phyloP scores from a whole-genome alignment of 1,140 invertebrate genomes.

The Heliconius himera region DNA sequence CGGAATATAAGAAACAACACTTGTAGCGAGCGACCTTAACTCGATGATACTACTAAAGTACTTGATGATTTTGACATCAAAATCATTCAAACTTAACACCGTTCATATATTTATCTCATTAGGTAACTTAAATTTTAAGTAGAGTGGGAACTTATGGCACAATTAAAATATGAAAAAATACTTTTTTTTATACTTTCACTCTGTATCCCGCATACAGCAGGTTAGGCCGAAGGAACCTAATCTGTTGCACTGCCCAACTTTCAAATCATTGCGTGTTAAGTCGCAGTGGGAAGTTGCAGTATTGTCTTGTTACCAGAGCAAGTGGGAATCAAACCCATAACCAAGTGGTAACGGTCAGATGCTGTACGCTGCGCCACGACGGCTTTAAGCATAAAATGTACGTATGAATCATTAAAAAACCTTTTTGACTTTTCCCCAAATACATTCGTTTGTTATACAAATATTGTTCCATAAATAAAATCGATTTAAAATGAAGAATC shows the following conservation, averaged over 20 bases:
- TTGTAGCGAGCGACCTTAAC: background rate
- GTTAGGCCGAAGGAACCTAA: too few species aligned
- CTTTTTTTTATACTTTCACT: background rate
- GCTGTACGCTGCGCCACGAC: background rate
- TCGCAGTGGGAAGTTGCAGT: background rate
- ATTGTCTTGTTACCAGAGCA: background rate
- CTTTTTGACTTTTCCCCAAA: background rate
- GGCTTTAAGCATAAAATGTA: background rate
- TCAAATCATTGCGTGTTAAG: background rate
- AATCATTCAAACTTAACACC: background rate
- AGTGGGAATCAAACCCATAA: background rate
- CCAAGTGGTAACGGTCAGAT: background rate
- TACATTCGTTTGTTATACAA: background rate
- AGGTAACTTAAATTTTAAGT: background rate
- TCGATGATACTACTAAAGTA: conserved; percentile 8
- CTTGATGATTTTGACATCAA: background rate
- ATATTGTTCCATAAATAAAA: background rate
- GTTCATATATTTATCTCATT: background rate
- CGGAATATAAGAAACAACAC: background rate
- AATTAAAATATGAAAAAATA: background rate
- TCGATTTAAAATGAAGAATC: background rate
- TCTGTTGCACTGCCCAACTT: too few species aligned
- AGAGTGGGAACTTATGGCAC: background rate
- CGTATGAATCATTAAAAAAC: background rate
- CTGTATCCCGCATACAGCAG: too few species aligned